Evolutionary conservation across 2,113 vertebrate genomes (phyloP), one percentile per base, ranked within the genome.

Genomic region (Tiliqua scincoides): DNA sequence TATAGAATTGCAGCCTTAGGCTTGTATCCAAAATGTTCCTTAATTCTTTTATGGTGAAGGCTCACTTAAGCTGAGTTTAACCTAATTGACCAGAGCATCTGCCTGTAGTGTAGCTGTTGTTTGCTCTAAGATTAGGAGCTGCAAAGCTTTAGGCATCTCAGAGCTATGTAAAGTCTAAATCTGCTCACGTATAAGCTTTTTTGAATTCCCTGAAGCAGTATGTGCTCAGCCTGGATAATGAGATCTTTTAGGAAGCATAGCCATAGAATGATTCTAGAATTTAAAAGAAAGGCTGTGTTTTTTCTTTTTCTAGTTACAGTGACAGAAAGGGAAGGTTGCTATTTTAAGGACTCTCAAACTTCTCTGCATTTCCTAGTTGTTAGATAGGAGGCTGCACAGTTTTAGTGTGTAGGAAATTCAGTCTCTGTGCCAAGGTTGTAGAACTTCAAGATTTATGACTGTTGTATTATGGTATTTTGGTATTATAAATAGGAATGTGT

Each of bases 121-220:
- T 63, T 77, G 6, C 32, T 75, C 23, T n/a, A 59, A 79, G n/a
- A 54, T 62, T 35, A 87, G 78, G 74, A 86, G 76, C 17, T 85
- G 15, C 32, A 89, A 48, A 86, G 30, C 82, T 0, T 1, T 48
- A 74, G 27, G 48, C 40, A 40, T 85, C 40, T 32, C 48, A 75
- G 2, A 40, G 35, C 20, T 30, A 82, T 67, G 59, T 7, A 23
- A 79, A 76, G 71, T 71, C 0, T 6, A n/a, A 62, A 79, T 52
- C 23, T 82, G 79, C 67, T 48, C 32, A 30, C 0, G 0, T 21
- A 8, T 37, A 37, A 80, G 87, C 25, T 17, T 63, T 81, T 63
- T 48, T 76, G 35, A 79, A 81, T 21, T 11, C 23, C 6, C 1
- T 67, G 12, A 30, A 86, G 6, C 18, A 65, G 17, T 1, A 77